These are phyloP conservation scores for Aricia artaxerxes DNA, from an alignment of 2,888 invertebrate species.

Conservation along the genomic window DNA sequence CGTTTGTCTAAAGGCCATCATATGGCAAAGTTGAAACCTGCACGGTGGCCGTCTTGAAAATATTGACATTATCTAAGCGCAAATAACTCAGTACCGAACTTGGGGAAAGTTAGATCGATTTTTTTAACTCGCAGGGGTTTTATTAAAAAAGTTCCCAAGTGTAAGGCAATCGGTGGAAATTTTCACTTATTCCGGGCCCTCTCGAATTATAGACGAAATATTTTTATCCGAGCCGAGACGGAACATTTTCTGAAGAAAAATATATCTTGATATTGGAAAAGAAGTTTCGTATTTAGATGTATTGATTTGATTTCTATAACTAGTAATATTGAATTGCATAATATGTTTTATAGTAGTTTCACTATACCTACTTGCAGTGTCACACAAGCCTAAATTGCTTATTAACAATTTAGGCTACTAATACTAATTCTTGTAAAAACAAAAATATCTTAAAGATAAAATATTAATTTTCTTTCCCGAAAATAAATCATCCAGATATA, in stretches of 20 bases:
- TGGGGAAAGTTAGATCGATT: conserved; percentile 32
- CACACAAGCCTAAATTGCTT: no score
- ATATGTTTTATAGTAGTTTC: no score
- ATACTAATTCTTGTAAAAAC: no score
- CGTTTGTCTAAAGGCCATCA: no score
- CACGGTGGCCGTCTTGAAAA: conserved; percentile 5
- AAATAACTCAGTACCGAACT: conserved; percentile 28
- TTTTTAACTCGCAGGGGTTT: conserved; percentile 33
- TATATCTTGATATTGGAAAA: conserved; percentile 5
- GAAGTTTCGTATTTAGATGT: neutral
- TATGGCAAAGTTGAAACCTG: neutral
- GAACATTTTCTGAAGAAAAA: neutral
- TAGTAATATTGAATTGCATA: no score
- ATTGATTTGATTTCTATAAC: no score
- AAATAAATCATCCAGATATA: no score
- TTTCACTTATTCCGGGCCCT: conserved; percentile 33
- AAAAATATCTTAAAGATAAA: no score
- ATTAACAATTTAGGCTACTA: no score
- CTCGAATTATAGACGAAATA: neutral
- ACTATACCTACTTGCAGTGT: neutral
- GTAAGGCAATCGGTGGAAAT: conserved; percentile 31
- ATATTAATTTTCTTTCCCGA: no score
- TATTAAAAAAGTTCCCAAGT: conserved; percentile 37
- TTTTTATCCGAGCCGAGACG: neutral
- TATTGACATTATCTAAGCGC: conserved; percentile 30